These are phyloP conservation scores for Petrocephalus sullivani DNA, from an alignment of 2,797 vertebrate species.

Conservation along the genomic window DNA sequence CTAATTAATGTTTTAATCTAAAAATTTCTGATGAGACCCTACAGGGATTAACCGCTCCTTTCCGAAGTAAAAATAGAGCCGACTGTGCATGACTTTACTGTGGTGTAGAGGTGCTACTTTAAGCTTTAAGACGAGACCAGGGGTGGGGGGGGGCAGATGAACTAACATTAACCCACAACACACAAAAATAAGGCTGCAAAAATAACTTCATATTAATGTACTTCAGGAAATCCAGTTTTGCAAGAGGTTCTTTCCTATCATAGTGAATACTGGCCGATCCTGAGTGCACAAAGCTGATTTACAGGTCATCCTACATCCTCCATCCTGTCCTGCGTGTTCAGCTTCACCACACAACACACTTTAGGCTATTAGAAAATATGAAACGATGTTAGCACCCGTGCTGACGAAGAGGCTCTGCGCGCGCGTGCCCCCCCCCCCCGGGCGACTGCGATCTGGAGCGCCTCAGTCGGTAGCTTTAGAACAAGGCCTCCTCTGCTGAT, in stretches of 20 bases:
- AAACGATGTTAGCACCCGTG: not conserved
- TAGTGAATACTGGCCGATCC: not conserved
- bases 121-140: not conserved
- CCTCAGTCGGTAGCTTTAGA: not conserved
- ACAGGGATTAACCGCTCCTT: not conserved
- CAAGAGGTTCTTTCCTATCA: not conserved
- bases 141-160: not conserved
- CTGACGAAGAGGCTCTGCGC: not conserved
- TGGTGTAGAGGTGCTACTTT: not conserved
- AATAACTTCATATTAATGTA: not conserved
- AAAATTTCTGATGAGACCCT: constrained; percentile 1
- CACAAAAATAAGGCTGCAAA: not conserved
- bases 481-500: not conserved
- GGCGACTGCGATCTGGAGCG: not conserved
- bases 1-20: constrained; percentile 10
- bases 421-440: not conserved
- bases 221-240: not conserved
- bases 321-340: not conserved
- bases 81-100: not conserved
- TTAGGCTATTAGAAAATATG: not conserved
- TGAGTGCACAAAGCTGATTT: not conserved
- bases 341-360: not conserved
- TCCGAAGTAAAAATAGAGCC: not conserved
- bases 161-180: not conserved
- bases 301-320: not conserved